These are phyloP conservation scores for Rhaphigaster nebulosa DNA, from an alignment of 2,888 invertebrate genomes.

Conservation along the genomic window DNA sequence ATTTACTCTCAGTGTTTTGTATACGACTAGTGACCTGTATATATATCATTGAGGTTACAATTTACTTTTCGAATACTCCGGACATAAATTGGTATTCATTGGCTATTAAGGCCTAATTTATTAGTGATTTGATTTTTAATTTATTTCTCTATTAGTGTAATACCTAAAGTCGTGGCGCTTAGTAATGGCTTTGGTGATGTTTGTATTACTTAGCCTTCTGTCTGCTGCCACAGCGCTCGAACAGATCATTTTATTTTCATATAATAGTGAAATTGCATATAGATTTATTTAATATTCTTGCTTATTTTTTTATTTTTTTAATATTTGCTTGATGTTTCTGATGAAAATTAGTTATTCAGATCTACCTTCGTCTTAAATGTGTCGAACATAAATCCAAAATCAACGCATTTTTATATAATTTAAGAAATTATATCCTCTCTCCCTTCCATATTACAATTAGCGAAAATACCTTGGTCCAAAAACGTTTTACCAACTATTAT, in stretches of 20 bases:
- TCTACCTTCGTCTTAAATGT: too few species aligned
- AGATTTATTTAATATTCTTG: too few species aligned
- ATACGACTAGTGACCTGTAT: background rate
- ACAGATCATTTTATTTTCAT: background rate
- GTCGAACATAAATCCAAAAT: too few species aligned
- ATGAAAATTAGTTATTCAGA: too few species aligned
- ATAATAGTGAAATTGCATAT: too few species aligned
- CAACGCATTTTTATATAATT: too few species aligned
- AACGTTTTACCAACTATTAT: too few species aligned
- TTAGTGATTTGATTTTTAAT: background rate
- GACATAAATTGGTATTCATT: background rate
- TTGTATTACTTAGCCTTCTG: background rate
- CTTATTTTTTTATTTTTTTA: too few species aligned
- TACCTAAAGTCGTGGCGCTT: background rate
- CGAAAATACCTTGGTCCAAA: too few species aligned
- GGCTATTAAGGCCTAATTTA: background rate
- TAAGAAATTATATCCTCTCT: too few species aligned
- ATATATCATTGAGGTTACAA: background rate
- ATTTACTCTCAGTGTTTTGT: background rate
- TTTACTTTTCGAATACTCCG: background rate
- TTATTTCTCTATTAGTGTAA: slow-evolving; percentile 10
- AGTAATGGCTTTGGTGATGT: background rate
- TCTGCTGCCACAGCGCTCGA: background rate
- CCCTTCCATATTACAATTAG: too few species aligned
- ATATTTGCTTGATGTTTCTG: too few species aligned